Evolutionary conservation across 2,888 invertebrate genomes (phyloP), one percentile per base, ranked within the genome.

Genomic region (Bellardia pandia): DNA sequence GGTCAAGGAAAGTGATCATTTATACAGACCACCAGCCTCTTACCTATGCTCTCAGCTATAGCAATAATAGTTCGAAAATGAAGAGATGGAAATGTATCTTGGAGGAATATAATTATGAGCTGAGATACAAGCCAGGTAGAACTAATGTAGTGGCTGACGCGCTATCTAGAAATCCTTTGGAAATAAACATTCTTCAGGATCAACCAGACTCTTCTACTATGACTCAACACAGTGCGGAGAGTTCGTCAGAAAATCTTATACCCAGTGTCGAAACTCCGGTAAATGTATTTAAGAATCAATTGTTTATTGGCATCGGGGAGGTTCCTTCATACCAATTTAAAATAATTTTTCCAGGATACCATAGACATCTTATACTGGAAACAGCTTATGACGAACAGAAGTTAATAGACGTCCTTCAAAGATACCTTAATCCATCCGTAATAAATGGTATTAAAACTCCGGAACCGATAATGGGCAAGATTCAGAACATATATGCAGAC

Each of bases 201-300:
- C n/a, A n/a, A n/a, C n/a, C n/a, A n/a, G n/a, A n/a, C n/a, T n/a
- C n/a, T n/a, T n/a, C n/a, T n/a, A n/a, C n/a, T n/a, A n/a, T 23
- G 23, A 85, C 86, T 33, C 37, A 80, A 48, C 86, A 89, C 42
- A 89, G 89, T n/a, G 80, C 82, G 9, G 88, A 85, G 88, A 75
- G 69, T 76, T 11, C 88, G 81, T 11, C 89, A 86, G 23, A 89
- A 86, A 23, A 83, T 86, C 8, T 89, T 88, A 45, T 88, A 83
- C 56, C 71, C 8, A 71, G 71, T 37, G 37, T 53, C 4, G 51
- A 53, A 77, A 53, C 53, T 53, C 33, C 53, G n/a, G 37, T 72
- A 14, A 71, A 71, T 23, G 37, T 53, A 71, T 71, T 71, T 33
- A 71, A 53, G 11, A 90, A 88, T 30, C 88, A 88, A 77, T 53